Base-by-base conservation (phyloP, 2,797 vertebrate genomes). In the Enteromius treurensis region DNA sequence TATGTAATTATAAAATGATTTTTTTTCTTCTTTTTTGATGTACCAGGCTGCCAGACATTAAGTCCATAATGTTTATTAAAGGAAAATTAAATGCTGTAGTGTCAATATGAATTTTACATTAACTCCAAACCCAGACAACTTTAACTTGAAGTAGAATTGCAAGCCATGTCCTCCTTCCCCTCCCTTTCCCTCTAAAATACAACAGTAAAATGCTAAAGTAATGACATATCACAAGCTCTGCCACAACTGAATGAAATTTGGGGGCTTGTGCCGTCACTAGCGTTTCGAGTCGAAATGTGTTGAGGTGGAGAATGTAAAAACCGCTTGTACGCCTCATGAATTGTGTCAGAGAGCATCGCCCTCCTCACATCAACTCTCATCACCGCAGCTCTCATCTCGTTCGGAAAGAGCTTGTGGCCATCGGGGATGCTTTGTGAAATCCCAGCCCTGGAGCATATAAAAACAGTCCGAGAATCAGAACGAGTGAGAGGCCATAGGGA, bases 401-500 rank as follows among this genome's bases (percentile, higher is more conserved):
- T 80, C 21, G 0, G 37, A 47, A 19, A 73, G 47, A 29, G 32
- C 80, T 75, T 10, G 13, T 21, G 42, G 80, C 70, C 58, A 21
- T 65, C n/a, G 1, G 42, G 45, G 80, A 75, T 64, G 58, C 70
- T 75, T 65, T 82, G 34, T 53, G 47, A 76, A 76, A 76, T 82
- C 62, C n/a, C 45, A 82, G 23, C 32, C 60, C 71, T 42, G 15
- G 29, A 55, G 71, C 60, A 67, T 29, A 76, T 76, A 82, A 68
- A 70, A 82, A 13, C 60, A 76, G 32, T 65, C 60, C 26, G 32
- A 76, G 45, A 55, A 34, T 65, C 23, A 8, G 10, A 76, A 73
- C 40, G 64, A 74, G 40, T 19, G 55, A n/a, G 21, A 68, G 80
- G 80, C 80, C 71, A 45, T 40, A 42, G 80, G 80, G 80, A 82